Base-by-base conservation (phyloP, 2,888 invertebrate species). In the Caenorhabditis doughertyi region DNA sequence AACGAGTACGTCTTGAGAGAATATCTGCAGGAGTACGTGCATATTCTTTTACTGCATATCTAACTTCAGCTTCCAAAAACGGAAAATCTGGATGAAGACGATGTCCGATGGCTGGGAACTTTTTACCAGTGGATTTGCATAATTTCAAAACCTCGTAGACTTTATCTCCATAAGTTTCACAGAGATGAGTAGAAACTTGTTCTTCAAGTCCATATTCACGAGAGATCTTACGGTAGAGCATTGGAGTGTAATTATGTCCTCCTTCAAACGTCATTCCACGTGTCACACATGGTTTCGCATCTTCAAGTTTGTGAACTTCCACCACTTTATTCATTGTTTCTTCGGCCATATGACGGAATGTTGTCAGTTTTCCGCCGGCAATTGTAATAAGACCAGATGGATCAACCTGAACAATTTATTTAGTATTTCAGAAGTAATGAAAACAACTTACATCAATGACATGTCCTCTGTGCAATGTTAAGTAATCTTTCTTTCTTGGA, bases 331-430 rank as follows among this genome's bases (percentile, higher is more conserved):
- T 25, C 44, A 79, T 27, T 13, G 71, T 71, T 62, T 79, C 64
- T 25, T 79, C 79, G 0, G 79, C 79, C 64, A 71, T 79, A 42
- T 79, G 70, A 3, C 79, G 44, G 60, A 70, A 79, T 32, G 71
- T 71, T 25, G 79, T 79, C 18, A 79, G 49, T 62, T 79, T 71
- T 60, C 79, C 79, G n/a, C 79, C 79, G 13, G 71, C 79, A 56
- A 79, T 71, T 27, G 79, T 79, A 5, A 79, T 39, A n/a, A 79
- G 64, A 13, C 71, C 71, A 25, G 70, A 32, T 13, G 79, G 56
- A 9, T 32, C 70, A 1, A 79, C 62, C 62, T 62, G 62, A 9
- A 60, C 42, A 27, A 60, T 7, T 18, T 32, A 18, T 5, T 32
- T 1, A 27, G 13, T 5, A 27, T 27, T 18, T 2, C 1, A 11